Percentiles rank a stretch among this genome's conserved stretches.
phyloP scores from a whole-genome alignment of 2,113 vertebrate genomes.

The human (Homo sapiens) region GRCh38 chr1:30597001-30597500 shows the following conservation, averaged over 20 bases:
- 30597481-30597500: not conserved
- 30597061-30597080: not conserved
- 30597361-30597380: not conserved
- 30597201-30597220: not conserved
- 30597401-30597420: not conserved
- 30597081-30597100: not conserved
- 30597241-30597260: fast-evolving
- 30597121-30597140: not conserved
- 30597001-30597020: not conserved
- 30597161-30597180: not conserved
- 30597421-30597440: not conserved
- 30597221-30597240: not conserved
- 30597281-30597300: not conserved
- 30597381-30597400: not conserved
- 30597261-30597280: not conserved
- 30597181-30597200: not conserved
- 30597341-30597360: not conserved
- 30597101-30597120: not conserved
- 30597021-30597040: not conserved
- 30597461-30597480: not conserved
- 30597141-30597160: not conserved
- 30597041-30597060: not conserved
- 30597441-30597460: not conserved
- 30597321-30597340: not conserved
- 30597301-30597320: not conserved